Conservation (phyloP, 2,797 vertebrate genomes). For the Oophaga sylvatica region DNA sequence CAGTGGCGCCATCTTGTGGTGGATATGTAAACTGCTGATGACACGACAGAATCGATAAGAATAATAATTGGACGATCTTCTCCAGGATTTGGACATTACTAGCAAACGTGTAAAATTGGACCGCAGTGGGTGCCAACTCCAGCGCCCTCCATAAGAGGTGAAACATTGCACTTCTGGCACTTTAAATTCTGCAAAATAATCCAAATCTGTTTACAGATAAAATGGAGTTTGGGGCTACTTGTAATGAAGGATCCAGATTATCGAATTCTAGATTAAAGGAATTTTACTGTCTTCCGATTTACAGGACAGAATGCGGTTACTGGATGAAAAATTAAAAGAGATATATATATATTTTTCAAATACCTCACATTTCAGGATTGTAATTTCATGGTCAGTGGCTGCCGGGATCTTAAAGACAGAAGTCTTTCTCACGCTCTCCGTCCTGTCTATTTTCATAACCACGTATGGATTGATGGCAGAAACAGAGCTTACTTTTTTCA, state of each 20-base stretch:
- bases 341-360: background rate
- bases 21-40: background rate
- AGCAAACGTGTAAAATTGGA: background rate
- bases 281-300: background rate
- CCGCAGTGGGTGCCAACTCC: background rate
- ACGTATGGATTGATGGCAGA: too few species aligned
- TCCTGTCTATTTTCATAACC: too few species aligned
- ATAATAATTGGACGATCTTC: background rate
- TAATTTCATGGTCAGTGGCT: too few species aligned
- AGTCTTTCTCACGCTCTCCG: too few species aligned
- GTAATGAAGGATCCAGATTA: background rate
- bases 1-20: constrained; percentile 3
- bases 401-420: too few species aligned
- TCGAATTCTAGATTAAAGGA: background rate
- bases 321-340: background rate
- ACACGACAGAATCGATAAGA: background rate
- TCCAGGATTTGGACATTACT: background rate
- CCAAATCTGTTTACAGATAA: background rate
- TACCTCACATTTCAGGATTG: background rate
- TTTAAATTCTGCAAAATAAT: background rate
- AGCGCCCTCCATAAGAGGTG: background rate
- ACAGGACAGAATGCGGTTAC: background rate
- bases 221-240: background rate
- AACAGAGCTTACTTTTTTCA: too few species aligned
- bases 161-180: background rate